Evolutionary conservation across 2,113 vertebrate genomes (phyloP), one percentile per base, ranked within the genome.

Genomic region (Myotis yumanensis): DNA sequence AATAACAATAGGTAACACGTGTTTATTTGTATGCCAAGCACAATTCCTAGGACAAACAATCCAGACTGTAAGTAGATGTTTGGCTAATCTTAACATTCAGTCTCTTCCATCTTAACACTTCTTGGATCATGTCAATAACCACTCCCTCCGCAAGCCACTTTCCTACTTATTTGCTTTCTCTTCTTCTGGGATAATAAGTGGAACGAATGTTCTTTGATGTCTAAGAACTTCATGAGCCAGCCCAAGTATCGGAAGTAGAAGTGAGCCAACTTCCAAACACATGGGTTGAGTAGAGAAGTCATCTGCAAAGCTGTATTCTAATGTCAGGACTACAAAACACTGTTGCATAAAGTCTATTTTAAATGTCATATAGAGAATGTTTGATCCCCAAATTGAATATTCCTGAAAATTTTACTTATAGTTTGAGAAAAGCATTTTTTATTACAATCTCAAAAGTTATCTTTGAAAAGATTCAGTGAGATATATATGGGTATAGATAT

Each of bases 391-490:
- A 40, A n/a, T 30, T 59, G 89, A 68, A 72, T 59, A 62, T 48
- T 57, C 14, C 12, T 46, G 35, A 25, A 93, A 73, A 12, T 81
- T 95, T 84, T 72, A 23, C 37, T n/a, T 72, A 4, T 69, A 68
- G 20, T 62, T 89, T 51, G 17, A 76, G 16, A 51, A 76, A 76
- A 51, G 73, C 46, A 51, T 76, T 51, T 51, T 75, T 68, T 84
- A 66, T 20, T 85, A 59, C 7, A 77, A 57, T 7, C 40, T 66
- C 17, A 48, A 71, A 86, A 86, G 5, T 8, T 81, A 8, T 28
- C 68, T 73, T 93, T 80, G 64, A 88, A 89, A 96, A 91, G 73
- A 14, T 52, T n/a, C 17, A 80, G 62, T 43, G 48, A n/a, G 11
- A 35, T 14, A 79, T 7, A 43, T 46, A 75, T 30, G 11, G 10